These are phyloP conservation scores for Scaptomyza montana DNA, from an alignment of 1,140 invertebrate species.

Conservation along the genomic window DNA sequence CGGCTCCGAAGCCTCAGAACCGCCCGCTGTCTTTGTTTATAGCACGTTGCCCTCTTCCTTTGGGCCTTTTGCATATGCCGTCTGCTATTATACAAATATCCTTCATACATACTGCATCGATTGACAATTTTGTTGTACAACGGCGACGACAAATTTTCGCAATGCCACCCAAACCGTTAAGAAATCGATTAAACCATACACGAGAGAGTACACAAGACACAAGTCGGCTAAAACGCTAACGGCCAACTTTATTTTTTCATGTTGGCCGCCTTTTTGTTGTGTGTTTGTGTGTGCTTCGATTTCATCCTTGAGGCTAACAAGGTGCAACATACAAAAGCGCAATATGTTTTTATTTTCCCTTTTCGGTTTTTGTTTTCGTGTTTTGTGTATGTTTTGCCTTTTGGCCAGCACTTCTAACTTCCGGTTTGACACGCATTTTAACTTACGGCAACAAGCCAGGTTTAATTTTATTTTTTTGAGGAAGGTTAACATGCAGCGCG, in stretches of 20 bases:
- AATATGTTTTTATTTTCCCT: conserved; percentile 34
- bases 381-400: conserved; percentile 13
- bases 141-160: conserved; percentile 72
- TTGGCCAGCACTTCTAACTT: conserved; percentile 53
- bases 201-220: neutral
- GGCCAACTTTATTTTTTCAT: conserved; percentile 27
- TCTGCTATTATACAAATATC: conserved; percentile 20
- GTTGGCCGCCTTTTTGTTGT: conserved; percentile 41
- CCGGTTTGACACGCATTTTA: conserved; percentile 54
- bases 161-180: conserved; percentile 76
- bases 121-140: conserved; percentile 74
- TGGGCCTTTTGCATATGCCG: conserved; percentile 65
- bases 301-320: conserved; percentile 67
- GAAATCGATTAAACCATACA: conserved; percentile 76
- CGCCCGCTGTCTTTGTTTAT: conserved; percentile 80
- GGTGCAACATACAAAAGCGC: conserved; percentile 55
- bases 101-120: neutral
- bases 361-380: conserved; percentile 4
- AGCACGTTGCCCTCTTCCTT: conserved; percentile 64
- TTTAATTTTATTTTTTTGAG: neutral
- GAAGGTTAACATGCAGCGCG: conserved; percentile 2
- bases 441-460: conserved; percentile 5
- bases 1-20: neutral
- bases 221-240: conserved; percentile 48
- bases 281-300: conserved; percentile 8